Evolutionary conservation across 2,888 invertebrate genomes (phyloP), one percentile per base, ranked within the genome.

Genomic region (Eristalis tenax): DNA sequence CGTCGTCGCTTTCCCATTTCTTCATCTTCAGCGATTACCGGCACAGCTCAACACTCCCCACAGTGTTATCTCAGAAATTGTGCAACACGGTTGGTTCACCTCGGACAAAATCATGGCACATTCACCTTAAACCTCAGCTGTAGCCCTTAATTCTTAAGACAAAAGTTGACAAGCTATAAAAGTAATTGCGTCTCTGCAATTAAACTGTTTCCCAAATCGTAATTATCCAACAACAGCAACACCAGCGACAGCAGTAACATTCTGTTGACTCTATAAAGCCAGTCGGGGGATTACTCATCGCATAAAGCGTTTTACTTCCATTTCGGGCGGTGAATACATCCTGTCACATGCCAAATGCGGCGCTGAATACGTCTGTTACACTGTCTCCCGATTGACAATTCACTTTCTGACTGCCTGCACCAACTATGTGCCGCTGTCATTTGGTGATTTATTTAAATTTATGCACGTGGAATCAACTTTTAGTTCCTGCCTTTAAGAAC

Each of bases 281-380:
- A 50, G 66, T 10, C 63, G 50, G 1, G 1, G 18, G 66, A 83
- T 83, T 83, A 78, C 77, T 83, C 83, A 83, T 79, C 79, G 15
- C 78, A 64, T 13, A 40, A 57, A 78, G 78, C 56, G 79, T 64
- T 83, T 78, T 68, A 61, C 63, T 68, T 57, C 78, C 78, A 68
- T 83, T 79, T 73, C 35, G 18, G 73, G 40, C 68, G 35, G 73
- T 63, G 23, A 57, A 73, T 64, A 83, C 79, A 83, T 83, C 83
- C 83, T 79, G 78, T 22, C 68, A 56, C 22, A 63, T 68, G 57
- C 78, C 83, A 79, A 63, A 83, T 79, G 18, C 69, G 68, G 78
- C 57, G 40, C 40, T 43, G 40, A 80, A 68, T 79, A 18, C 50
- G 83, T 69, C 79, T 83, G 40, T 8, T 38, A 66, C n/a, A 32